Evolutionary conservation across 92 coral and sea anemone species (phyloP).

Genomic region (Pocillopora grandis): DNA sequence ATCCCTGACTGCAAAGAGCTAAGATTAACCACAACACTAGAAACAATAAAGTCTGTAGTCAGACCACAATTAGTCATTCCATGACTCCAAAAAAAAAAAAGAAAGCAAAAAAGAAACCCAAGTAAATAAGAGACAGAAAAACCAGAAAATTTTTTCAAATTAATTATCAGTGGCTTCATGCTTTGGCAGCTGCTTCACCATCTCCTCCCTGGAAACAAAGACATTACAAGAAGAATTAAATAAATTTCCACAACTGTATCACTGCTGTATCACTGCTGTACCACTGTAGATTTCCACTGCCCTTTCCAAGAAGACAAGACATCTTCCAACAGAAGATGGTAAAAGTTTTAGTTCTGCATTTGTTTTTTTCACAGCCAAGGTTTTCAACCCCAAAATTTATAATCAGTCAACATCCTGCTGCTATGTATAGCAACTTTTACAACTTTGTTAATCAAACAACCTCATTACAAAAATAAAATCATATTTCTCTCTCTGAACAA

Average conservation of each 20-base stretch:
- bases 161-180: not conserved
- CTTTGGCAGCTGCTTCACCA: constrained; percentile 24
- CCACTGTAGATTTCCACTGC: too few species aligned
- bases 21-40: not conserved
- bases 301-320: too few species aligned
- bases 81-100: constrained; percentile 8
- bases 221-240: not conserved
- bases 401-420: too few species aligned
- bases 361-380: too few species aligned
- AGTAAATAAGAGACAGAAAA: not conserved
- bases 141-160: not conserved
- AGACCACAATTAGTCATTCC: constrained; percentile 21
- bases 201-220: constrained; percentile 7
- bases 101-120: not conserved
- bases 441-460: too few species aligned
- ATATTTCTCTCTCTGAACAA: not conserved
- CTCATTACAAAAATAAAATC: too few species aligned
- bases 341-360: too few species aligned
- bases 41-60: constrained; percentile 29
- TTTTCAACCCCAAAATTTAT: too few species aligned
- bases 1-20: constrained; percentile 3
- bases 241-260: too few species aligned
- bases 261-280: too few species aligned
- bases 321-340: too few species aligned
- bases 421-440: too few species aligned